These are phyloP conservation scores for Parazoanthus darwini DNA, from an alignment of 92 coral and sea anemone genomes.

Conservation along the genomic window DNA sequence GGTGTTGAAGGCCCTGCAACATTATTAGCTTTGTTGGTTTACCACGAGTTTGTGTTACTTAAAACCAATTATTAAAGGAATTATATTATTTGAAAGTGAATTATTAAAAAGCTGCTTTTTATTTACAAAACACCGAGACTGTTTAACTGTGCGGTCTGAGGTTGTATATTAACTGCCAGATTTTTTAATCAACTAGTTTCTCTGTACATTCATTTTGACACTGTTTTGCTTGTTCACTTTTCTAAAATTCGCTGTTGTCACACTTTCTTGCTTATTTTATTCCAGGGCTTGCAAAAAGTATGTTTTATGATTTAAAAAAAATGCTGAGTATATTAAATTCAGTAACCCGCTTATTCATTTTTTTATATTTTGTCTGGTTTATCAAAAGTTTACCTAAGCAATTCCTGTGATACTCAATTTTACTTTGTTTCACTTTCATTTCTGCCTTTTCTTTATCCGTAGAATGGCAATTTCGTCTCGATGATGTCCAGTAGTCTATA, in stretches of 20 bases:
- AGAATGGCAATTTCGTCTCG: not conserved
- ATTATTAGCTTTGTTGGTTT: not conserved
- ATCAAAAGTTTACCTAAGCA: not conserved
- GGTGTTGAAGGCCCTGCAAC: not conserved
- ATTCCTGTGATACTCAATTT: not conserved
- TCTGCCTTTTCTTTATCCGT: not conserved
- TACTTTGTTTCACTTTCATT: not conserved
- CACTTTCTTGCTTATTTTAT: not conserved
- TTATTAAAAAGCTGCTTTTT: not conserved
- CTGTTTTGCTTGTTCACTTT: not conserved
- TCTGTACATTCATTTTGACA: not conserved
- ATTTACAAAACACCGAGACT: not conserved
- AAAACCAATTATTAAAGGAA: not conserved
- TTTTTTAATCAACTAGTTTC: not conserved
- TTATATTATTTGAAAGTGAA: constrained; percentile 6
- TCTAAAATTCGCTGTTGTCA: not conserved
- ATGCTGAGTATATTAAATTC: not conserved
- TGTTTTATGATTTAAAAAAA: not conserved
- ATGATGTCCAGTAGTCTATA: no score
- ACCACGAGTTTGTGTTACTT: constrained; percentile 7
- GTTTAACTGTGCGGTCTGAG: not conserved
- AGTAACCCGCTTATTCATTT: not conserved
- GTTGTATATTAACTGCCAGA: not conserved
- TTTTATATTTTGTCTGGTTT: not conserved
- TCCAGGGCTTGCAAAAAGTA: not conserved